Base-by-base conservation (phyloP, 2,113 vertebrate species). In the Epinephelus fuscoguttatus region DNA sequence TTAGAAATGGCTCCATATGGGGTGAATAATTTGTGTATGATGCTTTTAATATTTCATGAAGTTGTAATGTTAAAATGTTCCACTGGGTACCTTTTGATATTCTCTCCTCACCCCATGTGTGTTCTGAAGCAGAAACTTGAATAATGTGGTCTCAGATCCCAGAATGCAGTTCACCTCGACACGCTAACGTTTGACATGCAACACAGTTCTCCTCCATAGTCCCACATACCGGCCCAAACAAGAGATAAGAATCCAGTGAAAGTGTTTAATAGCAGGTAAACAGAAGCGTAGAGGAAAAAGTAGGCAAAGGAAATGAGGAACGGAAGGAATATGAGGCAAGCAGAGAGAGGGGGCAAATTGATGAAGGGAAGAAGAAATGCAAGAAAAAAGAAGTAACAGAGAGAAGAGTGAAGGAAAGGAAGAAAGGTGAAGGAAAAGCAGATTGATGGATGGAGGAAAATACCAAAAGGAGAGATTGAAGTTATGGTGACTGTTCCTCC, bases 21-120 rank as follows among this genome's bases (percentile, higher is more conserved):
- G 59, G 63, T 45, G 30, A 66, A 27, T 40, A 30, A 70, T 62
- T 63, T 60, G 63, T 7, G 30, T 21, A 3, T 37, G 78, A 75
- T 17, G 72, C 69, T 42, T 62, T 86, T 50, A 70, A 86, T 81
- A 62, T 73, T 86, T 88, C 55, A 40, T 81, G 80, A 56, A 23
- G 60, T 18, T 0, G 23, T 47, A 72, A 77, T 30, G 68, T 42
- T 63, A 60, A 86, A 90, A 6, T 12, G 18, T 60, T 81, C 80
- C 53, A 0, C 12, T 27, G 49, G 75, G 57, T 57, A 4, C 63
- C 15, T 62, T 49, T 50, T 37, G 57, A 76, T 70, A 11, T 50
- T 55, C 37, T 27, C 63, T 25, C 59, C 0, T 49, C 56, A 30
- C 19, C n/a, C 12, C 69, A 37, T 8, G 23, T 47, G 78, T 67